Conservation (phyloP, 1,140 invertebrate species). For the Tetragonula clypearis region DNA sequence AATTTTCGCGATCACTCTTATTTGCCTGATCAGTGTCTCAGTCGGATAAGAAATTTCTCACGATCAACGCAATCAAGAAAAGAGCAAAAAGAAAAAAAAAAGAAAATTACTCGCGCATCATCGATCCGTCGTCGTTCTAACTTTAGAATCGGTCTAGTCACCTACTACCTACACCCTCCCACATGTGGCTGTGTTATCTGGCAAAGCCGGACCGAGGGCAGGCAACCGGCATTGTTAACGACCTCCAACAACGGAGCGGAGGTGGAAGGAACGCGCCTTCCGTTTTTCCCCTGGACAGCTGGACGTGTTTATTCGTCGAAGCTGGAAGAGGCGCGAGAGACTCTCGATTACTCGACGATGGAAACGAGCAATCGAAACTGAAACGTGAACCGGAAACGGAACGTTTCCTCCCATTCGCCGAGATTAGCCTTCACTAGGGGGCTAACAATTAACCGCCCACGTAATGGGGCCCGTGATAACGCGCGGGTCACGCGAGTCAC, state of each 20-base stretch:
- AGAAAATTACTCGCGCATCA: too few species aligned
- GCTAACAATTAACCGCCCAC: conserved; percentile 33
- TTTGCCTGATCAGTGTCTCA: too few species aligned
- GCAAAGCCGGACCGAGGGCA: conserved; percentile 2
- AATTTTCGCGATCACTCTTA: too few species aligned
- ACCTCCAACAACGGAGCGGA: conserved; percentile 10
- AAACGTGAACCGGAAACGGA: not conserved
- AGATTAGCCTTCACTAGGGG: conserved; percentile 27
- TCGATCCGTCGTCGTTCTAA: conserved; percentile 38
- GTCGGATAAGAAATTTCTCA: too few species aligned
- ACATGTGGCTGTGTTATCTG: conserved; percentile 46
- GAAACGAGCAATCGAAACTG: not conserved
- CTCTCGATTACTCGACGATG: not conserved
- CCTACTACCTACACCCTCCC: conserved; percentile 61
- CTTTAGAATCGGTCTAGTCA: conserved; percentile 63
- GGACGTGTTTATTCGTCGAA: conserved; percentile 18
- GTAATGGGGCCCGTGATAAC: conserved; percentile 35
- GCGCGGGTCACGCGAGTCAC: not conserved
- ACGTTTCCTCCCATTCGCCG: not conserved
- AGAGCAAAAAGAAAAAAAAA: too few species aligned
- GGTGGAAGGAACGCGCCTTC: conserved; percentile 36
- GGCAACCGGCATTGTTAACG: conserved; percentile 43
- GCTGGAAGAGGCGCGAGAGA: conserved; percentile 5
- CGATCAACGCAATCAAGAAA: too few species aligned
- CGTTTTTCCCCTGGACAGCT: not conserved